Percentiles rank a stretch among this genome's conserved stretches.
Conservation (phyloP, 1,140 invertebrate genomes). For the Dinoponera quadriceps region DNA sequence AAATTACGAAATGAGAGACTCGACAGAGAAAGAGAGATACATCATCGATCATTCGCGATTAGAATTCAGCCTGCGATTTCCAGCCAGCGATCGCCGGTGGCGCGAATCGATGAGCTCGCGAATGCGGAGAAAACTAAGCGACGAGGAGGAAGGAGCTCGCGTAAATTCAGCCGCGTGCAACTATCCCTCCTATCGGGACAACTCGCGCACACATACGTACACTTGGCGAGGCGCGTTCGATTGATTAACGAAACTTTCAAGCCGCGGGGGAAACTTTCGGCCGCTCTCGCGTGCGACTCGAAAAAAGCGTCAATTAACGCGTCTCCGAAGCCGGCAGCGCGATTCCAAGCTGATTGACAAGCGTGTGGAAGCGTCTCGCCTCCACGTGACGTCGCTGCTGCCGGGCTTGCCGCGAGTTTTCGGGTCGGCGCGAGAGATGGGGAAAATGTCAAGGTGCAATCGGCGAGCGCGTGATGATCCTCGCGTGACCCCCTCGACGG, state of each 20-base stretch:
- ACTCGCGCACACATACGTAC: neutral
- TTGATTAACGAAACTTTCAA: conserved; percentile 8
- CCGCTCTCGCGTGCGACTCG: neutral
- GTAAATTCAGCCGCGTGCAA: neutral
- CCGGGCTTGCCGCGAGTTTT: conserved; percentile 3
- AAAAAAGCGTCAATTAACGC: conserved; percentile 49
- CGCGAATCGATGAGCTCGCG: neutral
- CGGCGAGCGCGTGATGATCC: conserved; percentile 65
- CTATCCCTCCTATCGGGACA: neutral
- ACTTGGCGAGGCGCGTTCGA: neutral
- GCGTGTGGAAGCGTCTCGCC: neutral
- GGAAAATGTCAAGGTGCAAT: conserved; percentile 72
- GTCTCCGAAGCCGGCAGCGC: neutral
- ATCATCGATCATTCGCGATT: no score
- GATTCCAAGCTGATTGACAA: conserved; percentile 12
- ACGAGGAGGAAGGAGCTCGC: neutral
- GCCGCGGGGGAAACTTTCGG: neutral
- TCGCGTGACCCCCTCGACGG: conserved; percentile 69
- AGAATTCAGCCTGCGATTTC: no score
- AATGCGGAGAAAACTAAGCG: neutral
- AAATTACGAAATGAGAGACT: neutral
- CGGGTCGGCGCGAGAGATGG: conserved; percentile 34
- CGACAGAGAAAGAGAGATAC: no score
- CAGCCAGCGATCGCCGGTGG: no score
- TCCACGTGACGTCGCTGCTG: conserved; percentile 9